Conservation (phyloP, 2,888 invertebrate species). For the Cheilosia pagana region DNA sequence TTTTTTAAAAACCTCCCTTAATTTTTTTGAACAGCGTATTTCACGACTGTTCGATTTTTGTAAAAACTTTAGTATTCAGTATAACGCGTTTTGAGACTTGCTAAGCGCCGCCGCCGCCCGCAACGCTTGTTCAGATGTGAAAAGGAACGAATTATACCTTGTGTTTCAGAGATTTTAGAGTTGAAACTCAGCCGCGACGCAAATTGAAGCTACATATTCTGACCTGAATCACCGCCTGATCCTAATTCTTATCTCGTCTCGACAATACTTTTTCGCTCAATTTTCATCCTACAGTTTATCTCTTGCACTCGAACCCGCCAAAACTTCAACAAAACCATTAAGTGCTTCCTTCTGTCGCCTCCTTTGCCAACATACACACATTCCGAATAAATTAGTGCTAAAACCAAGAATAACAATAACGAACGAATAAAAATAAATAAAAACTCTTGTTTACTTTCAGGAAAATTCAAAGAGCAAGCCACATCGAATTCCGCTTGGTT, state of each 20-base stretch:
- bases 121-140: no score
- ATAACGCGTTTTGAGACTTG: no score
- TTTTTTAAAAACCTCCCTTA: no score
- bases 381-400: constrained; percentile 64
- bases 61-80: no score
- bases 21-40: no score
- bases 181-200: no score
- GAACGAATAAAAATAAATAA: constrained; percentile 15
- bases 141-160: no score
- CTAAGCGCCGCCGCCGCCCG: no score
- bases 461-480: constrained; percentile 96
- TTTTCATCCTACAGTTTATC: constrained; percentile 15
- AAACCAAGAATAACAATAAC: constrained; percentile 13
- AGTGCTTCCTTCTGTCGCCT: not conserved
- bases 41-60: no score
- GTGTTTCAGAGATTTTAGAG: no score
- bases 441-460: constrained; percentile 76
- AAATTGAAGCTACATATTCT: no score
- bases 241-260: constrained; percentile 10
- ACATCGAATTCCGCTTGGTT: constrained; percentile 97
- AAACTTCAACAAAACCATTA: constrained; percentile 22
- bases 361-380: constrained; percentile 54
- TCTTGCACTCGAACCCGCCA: not conserved
- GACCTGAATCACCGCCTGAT: not conserved
- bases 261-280: constrained; percentile 4